phyloP scores from a whole-genome alignment of 2,113 vertebrate genomes.

The Ellobius talpinus region DNA sequence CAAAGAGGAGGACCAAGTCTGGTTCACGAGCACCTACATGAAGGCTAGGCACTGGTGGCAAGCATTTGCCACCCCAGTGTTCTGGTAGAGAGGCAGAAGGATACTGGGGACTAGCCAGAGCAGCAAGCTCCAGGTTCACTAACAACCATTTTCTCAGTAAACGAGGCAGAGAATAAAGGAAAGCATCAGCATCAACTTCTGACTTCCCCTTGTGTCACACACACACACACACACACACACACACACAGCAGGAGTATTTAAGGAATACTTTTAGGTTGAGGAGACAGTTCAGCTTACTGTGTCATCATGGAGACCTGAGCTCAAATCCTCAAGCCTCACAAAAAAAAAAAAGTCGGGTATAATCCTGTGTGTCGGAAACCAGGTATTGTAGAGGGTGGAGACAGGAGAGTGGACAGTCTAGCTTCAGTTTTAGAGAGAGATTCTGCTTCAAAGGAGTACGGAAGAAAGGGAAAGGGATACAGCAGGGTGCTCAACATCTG shows the following conservation, averaged over 20 bases:
- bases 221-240: not conserved
- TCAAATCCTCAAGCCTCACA: not conserved
- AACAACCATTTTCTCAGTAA: not conserved
- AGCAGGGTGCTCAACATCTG: not conserved
- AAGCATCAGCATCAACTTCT: not conserved
- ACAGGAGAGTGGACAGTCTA: not conserved
- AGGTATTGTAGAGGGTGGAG: too few species aligned
- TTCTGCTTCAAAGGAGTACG: not conserved
- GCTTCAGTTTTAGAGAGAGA: not conserved
- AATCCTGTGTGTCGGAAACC: not conserved
- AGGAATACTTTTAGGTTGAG: not conserved
- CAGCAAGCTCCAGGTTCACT: not conserved
- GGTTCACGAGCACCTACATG: not conserved
- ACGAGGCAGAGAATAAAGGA: not conserved
- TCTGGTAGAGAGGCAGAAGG: not conserved
- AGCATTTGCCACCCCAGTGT: not conserved
- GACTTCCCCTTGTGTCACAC: not conserved
- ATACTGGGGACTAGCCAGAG: not conserved
- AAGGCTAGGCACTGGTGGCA: not conserved
- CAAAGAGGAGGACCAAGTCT: not conserved
- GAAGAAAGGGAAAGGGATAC: not conserved
- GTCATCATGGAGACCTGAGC: not conserved
- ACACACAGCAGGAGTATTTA: not conserved
- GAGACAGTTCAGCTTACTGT: not conserved
- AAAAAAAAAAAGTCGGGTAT: not conserved